Evolutionary conservation across 2,888 invertebrate genomes (phyloP).

Genomic region (Synanthedon formicaeformis): DNA sequence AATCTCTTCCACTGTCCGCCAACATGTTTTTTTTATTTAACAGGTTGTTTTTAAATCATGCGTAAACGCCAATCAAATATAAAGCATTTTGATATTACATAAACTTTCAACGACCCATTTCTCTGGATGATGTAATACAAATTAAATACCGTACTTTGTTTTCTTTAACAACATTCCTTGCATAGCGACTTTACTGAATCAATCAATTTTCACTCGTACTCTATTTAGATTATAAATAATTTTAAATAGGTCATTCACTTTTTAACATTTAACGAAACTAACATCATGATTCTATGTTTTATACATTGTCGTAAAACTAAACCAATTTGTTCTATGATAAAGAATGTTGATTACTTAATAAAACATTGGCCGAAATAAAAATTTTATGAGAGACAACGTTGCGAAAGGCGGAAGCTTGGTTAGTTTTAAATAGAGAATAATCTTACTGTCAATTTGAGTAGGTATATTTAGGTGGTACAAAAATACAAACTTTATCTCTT

Average conservation of each 20-base stretch:
- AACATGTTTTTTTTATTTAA: too few relatives aligned
- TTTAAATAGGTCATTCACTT: constrained; percentile 5
- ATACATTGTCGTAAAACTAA: too few relatives aligned
- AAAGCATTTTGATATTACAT: not conserved
- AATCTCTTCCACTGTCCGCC: too few relatives aligned
- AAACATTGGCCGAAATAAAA: not conserved
- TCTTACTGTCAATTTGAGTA: constrained; percentile 7
- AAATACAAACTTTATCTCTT: too few relatives aligned
- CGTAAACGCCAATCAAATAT: too few relatives aligned
- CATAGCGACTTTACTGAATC: constrained; percentile 2
- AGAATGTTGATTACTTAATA: too few relatives aligned
- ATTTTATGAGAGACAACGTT: not conserved
- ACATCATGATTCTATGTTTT: too few relatives aligned
- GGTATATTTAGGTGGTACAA: not conserved
- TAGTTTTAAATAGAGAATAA: constrained; percentile 2
- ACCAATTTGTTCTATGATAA: too few relatives aligned
- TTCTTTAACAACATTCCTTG: constrained; percentile 19
- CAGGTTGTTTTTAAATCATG: too few relatives aligned
- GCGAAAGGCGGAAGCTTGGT: not conserved
- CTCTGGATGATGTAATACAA: constrained; percentile 27
- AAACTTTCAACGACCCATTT: not conserved
- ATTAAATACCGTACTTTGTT: constrained; percentile 10
- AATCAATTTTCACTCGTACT: constrained; percentile 8
- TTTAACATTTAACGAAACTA: too few relatives aligned
- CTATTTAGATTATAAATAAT: constrained; percentile 2